A percentile compares a stretch with the other conserved stretches of the same genome.
Conservation (phyloP, 2,888 invertebrate species). For the Proisotoma minuta region DNA sequence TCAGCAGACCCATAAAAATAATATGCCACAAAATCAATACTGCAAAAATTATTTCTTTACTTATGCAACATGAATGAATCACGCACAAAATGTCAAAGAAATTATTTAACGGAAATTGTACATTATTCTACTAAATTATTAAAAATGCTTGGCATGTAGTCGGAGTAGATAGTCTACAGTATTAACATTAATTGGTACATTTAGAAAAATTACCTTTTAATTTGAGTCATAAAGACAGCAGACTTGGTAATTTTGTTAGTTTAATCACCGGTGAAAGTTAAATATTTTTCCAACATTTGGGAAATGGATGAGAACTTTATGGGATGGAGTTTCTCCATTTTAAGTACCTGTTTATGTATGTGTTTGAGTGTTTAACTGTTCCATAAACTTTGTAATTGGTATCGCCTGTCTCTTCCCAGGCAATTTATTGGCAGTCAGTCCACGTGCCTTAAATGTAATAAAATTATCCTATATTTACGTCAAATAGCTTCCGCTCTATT, state of each 20-base stretch:
- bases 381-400: not conserved
- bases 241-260: not conserved
- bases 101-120: not conserved
- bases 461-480: not conserved
- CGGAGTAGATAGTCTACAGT: no score
- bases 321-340: no score
- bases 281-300: not conserved
- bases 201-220: not conserved
- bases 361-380: not conserved
- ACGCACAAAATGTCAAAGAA: not conserved
- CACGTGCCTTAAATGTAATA: conserved; percentile 29
- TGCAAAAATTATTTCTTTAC: not conserved
- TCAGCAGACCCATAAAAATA: no score
- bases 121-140: not conserved
- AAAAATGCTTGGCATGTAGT: not conserved
- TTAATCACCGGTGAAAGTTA: no score
- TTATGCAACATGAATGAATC: not conserved
- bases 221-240: not conserved
- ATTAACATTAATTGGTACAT: not conserved
- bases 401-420: not conserved
- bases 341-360: not conserved
- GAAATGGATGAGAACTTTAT: no score
- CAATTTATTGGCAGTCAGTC: conserved; percentile 34
- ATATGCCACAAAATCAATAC: not conserved
- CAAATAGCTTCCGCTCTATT: not conserved